Percentiles rank a stretch among this genome's conserved stretches.
Evolutionary conservation across 1,140 invertebrate genomes (phyloP).

Genomic region (Cydia amplana): DNA sequence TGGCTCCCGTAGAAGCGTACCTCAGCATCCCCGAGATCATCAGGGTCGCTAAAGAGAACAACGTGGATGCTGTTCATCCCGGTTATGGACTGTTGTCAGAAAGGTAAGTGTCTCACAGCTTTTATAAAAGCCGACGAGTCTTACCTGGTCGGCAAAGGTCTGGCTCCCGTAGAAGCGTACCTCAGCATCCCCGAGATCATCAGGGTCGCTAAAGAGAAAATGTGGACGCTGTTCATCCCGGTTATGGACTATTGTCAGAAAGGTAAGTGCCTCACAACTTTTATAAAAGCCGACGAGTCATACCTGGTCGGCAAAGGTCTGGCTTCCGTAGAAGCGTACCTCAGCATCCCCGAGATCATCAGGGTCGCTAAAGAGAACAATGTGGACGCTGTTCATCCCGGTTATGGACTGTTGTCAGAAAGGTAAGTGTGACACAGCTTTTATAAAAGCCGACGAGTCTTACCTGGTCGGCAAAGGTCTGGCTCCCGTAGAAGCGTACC

Average conservation of each 20-base stretch:
- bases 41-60: slow-evolving; percentile 95
- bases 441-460: slow-evolving; percentile 99
- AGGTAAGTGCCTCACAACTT: slow-evolving; percentile 76
- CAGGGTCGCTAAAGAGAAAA: slow-evolving; percentile 96
- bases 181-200: slow-evolving; percentile 99
- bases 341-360: slow-evolving; percentile 98
- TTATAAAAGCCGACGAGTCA: slow-evolving; percentile 99
- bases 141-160: slow-evolving; percentile 96
- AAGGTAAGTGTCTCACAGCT: slow-evolving; percentile 77
- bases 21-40: slow-evolving; percentile 99
- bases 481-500: slow-evolving; percentile 97
- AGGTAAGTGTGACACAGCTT: slow-evolving; percentile 76
- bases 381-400: slow-evolving; percentile 99
- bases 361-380: slow-evolving; percentile 96
- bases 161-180: slow-evolving; percentile 98
- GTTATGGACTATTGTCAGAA: slow-evolving; percentile 99
- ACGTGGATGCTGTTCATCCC: slow-evolving; percentile 99
- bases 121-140: slow-evolving; percentile 99
- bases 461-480: slow-evolving; percentile 98
- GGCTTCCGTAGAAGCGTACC: slow-evolving; percentile 97
- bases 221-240: slow-evolving; percentile 99
- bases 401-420: slow-evolving; percentile 99
- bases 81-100: slow-evolving; percentile 99
- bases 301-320: slow-evolving; percentile 98
- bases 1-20: slow-evolving; percentile 98